phyloP scores from a whole-genome alignment of 2,113 vertebrate genomes.

The Tichodroma muraria region DNA sequence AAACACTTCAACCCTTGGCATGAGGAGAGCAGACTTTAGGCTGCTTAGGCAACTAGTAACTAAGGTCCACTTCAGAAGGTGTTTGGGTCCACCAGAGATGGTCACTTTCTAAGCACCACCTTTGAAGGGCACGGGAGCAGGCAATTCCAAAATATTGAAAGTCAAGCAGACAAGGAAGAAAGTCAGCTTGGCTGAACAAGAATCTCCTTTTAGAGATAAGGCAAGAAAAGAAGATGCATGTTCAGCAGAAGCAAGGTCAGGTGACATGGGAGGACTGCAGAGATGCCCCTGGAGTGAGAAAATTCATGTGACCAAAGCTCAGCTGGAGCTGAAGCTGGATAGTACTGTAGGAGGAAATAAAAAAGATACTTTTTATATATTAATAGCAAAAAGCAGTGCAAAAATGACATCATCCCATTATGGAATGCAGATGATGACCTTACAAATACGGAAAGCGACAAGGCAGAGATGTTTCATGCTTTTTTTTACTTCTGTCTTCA shows the following conservation, averaged over 20 bases:
- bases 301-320: not conserved
- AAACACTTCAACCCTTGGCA: not conserved
- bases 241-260: not conserved
- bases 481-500: not conserved
- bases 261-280: not conserved
- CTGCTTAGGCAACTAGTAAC: not conserved
- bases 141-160: not conserved
- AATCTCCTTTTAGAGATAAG: not conserved
- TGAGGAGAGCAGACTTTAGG: not conserved
- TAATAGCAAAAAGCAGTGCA: not conserved
- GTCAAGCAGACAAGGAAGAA: not conserved
- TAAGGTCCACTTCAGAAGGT: not conserved
- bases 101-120: not conserved
- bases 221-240: not conserved
- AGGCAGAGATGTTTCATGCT: not conserved
- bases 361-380: not conserved
- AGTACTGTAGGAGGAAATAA: not conserved
- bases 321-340: not conserved
- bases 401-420: not conserved
- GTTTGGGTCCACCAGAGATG: not conserved
- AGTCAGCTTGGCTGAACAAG: not conserved
- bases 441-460: not conserved
- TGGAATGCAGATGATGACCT: not conserved
- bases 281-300: not conserved
- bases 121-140: not conserved